Base-by-base conservation (phyloP, 92 coral and sea anemone species). In the Siderastrea radians region DNA sequence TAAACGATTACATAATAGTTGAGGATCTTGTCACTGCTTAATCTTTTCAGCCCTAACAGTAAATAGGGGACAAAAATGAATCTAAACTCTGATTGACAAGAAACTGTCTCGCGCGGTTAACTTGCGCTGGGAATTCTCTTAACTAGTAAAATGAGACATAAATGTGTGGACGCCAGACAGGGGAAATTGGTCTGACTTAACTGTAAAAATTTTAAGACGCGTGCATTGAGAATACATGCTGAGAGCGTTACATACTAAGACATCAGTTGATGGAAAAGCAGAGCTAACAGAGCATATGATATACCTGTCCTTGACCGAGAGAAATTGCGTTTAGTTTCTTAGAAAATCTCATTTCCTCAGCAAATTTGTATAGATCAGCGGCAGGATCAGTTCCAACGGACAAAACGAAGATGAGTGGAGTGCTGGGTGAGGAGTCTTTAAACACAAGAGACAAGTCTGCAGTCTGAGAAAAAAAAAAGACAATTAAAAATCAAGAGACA, bases 351-450 rank as follows among this genome's bases (percentile, higher is more conserved):
- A 97, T 97, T 82, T 97, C 99, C 79, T 97, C 99, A 55, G 99
- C 99, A 88, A 97, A 97, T 89, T 97, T 97, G 94, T 97, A 97
- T 74, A 97, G 82, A 83, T 97, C 99, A 66, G 99, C 99, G 9
- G 99, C 99, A n/a, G 99, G 99, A 74, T 97, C 99, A 16, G 99
- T 97, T 67, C 99, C 99, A 75, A 95, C 96, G 3, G 99, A 97
- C 86, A 97, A 78, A 16, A 97, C 99, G 81, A 97, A 97, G 86
- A 97, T 97, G 49, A 97, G 91, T 26, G 99, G 98, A 51, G 98
- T 95, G 46, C 92, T 85, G 59, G 98, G 97, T 1, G 99, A 97
- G 11, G 99, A 97, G 84, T 97, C 99, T 87, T 94, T 97, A 80
- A 97, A 97, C 81, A 97, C 99, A 49, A 96, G 93, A 9, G 99